These are phyloP conservation scores for Apotomis turbidana DNA, from an alignment of 2,888 invertebrate species.

Conservation along the genomic window DNA sequence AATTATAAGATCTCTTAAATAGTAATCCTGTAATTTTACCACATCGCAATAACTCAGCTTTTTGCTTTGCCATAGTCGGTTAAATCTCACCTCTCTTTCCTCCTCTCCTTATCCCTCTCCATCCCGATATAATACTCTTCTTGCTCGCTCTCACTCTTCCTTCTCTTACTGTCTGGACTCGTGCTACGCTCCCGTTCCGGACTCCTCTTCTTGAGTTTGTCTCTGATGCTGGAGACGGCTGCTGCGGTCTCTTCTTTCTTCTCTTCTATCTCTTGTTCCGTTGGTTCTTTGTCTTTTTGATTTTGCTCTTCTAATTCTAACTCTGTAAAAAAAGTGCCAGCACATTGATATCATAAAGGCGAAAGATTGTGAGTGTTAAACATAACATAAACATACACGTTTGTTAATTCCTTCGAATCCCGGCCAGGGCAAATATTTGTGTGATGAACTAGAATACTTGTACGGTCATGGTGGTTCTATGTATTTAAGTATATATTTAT, in stretches of 20 bases:
- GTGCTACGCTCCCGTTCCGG: slow-evolving; percentile 56
- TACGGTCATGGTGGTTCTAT: no score
- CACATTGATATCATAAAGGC: neutral
- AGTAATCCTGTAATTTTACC: no score
- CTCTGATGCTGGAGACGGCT: slow-evolving; percentile 69
- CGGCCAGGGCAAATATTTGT: no score
- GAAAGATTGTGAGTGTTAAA: no score
- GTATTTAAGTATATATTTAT: no score
- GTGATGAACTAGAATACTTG: no score
- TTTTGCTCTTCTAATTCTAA: slow-evolving; percentile 67
- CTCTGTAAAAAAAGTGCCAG: slow-evolving; percentile 58
- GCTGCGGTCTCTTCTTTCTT: slow-evolving; percentile 64
- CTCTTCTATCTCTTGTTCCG: slow-evolving; percentile 54
- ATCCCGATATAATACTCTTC: slow-evolving; percentile 87
- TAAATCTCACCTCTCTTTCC: slow-evolving; percentile 80
- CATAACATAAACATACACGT: no score
- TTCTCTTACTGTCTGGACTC: slow-evolving; percentile 51
- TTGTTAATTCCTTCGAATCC: no score
- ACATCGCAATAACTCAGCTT: no score
- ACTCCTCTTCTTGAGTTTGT: slow-evolving; percentile 67
- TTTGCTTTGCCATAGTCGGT: no score
- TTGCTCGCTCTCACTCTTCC: slow-evolving; percentile 69
- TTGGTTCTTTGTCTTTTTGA: slow-evolving; percentile 53
- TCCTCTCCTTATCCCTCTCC: slow-evolving; percentile 83
- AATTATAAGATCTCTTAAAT: no score